phyloP scores from a whole-genome alignment of 2,113 vertebrate genomes.

The Rhabdornis inornatus region DNA sequence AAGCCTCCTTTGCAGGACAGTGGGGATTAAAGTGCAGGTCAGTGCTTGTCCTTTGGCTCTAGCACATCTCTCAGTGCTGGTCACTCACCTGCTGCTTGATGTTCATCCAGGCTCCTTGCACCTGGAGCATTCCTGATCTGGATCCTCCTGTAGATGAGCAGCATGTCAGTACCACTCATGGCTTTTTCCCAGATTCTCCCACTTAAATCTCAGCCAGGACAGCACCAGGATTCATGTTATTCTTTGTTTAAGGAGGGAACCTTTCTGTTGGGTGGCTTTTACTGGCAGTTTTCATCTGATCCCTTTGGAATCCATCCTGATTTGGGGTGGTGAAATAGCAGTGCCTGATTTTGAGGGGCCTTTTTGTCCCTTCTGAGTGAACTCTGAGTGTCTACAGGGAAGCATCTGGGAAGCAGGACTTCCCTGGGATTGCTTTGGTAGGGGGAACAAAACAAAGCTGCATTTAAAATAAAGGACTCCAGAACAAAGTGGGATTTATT shows the following conservation, averaged over 20 bases:
- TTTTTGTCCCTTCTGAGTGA: background rate
- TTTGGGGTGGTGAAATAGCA: background rate
- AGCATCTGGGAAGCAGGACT: background rate
- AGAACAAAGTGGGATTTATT: background rate
- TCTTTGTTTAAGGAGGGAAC: background rate
- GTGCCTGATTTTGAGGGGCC: background rate
- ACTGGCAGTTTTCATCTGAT: background rate
- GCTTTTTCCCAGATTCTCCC: background rate
- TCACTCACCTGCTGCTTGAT: no score
- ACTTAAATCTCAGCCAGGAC: background rate
- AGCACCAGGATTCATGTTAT: background rate
- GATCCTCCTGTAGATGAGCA: background rate
- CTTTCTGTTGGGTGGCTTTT: background rate
- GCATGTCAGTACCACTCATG: fast-evolving
- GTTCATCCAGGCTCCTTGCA: fast-evolving
- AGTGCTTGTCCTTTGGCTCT: background rate
- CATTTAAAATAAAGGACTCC: background rate
- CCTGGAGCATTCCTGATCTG: background rate
- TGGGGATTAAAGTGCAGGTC: background rate
- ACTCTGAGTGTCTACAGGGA: background rate
- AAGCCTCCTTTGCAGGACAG: background rate
- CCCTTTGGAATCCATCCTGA: background rate
- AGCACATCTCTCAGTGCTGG: background rate
- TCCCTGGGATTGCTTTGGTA: background rate
- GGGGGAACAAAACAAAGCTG: background rate